These are phyloP conservation scores for Prunella strophiata DNA, from an alignment of 2,797 vertebrate species.

Conservation along the genomic window DNA sequence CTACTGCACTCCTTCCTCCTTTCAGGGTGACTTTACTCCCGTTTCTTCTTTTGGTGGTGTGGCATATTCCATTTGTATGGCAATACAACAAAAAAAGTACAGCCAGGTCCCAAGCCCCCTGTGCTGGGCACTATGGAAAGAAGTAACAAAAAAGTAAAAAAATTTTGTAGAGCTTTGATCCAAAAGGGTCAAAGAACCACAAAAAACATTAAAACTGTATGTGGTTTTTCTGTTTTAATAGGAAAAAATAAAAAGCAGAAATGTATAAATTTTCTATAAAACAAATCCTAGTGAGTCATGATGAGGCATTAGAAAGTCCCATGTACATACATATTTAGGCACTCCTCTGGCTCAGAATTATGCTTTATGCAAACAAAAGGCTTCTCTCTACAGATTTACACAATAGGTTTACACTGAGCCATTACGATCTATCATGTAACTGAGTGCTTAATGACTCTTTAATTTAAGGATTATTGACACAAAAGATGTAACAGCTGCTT, in stretches of 20 bases:
- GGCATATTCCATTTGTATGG: neutral
- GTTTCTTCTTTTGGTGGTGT: neutral
- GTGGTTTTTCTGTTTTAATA: neutral
- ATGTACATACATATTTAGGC: neutral
- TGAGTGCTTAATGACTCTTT: slow-evolving; percentile 65
- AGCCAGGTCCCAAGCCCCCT: neutral
- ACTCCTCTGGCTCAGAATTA: slow-evolving; percentile 8
- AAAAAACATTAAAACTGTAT: fast-evolving
- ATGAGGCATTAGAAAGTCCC: neutral
- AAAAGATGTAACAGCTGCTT: slow-evolving; percentile 74
- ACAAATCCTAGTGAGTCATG: neutral
- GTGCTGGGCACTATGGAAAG: neutral
- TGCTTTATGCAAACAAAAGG: slow-evolving; percentile 36
- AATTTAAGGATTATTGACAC: slow-evolving; percentile 71
- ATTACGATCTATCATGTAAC: slow-evolving; percentile 61
- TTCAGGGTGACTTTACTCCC: neutral
- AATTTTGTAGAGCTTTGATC: neutral
- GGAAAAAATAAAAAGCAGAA: neutral
- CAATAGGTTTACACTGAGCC: slow-evolving; percentile 66
- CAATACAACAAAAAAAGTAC: neutral
- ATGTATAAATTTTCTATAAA: neutral
- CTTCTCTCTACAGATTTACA: slow-evolving; percentile 58
- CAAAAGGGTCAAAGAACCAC: neutral
- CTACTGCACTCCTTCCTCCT: neutral
- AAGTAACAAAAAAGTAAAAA: neutral